Conservation (phyloP, 2,113 vertebrate species). For the Eleginops maclovinus region DNA sequence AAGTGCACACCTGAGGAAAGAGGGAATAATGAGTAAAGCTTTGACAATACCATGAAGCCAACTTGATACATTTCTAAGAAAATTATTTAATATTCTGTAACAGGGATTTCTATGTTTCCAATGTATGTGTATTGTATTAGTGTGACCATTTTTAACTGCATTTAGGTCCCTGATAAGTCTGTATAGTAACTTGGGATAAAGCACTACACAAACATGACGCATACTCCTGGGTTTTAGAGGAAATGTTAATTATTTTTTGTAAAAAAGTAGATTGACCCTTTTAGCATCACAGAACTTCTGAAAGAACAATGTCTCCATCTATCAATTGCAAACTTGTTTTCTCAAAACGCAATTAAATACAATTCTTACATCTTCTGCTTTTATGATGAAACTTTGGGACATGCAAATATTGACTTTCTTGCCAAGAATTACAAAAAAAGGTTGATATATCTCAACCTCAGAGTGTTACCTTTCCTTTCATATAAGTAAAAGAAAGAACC, state of each 20-base stretch:
- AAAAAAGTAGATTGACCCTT: background rate
- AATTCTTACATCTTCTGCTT: background rate
- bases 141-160: background rate
- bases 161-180: background rate
- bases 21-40: background rate
- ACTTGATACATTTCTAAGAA: background rate
- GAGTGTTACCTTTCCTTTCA: background rate
- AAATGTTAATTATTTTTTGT: too few relatives aligned
- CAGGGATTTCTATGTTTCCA: background rate
- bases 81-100: background rate
- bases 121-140: background rate
- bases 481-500: background rate
- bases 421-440: background rate
- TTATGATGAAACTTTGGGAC: background rate
- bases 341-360: background rate
- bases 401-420: background rate
- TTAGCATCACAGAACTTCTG: background rate
- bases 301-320: background rate
- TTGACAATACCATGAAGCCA: background rate
- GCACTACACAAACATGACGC: too few relatives aligned
- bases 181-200: background rate
- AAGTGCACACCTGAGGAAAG: conserved; percentile 45
- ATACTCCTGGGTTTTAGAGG: too few relatives aligned
- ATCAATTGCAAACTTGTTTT: background rate
- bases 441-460: background rate